These are phyloP conservation scores for Hippasteria phrygiana DNA, from an alignment of 53 echinoderm and acorn worm genomes.

Conservation along the genomic window DNA sequence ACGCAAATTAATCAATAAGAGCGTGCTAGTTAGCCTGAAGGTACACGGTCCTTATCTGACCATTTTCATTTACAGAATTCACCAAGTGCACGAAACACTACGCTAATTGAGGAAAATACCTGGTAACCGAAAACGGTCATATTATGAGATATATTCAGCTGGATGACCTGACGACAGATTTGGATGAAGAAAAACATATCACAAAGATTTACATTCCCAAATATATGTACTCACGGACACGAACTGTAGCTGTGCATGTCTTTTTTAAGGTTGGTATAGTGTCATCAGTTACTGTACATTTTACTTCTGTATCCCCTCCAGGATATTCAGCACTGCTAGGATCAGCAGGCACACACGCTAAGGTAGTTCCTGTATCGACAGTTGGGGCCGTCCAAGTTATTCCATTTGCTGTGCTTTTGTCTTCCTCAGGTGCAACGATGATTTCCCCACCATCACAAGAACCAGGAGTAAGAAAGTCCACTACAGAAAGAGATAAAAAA, in stretches of 20 bases:
- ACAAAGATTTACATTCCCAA: too few species aligned
- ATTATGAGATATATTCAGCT: too few species aligned
- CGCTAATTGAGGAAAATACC: too few species aligned
- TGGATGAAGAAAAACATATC: not conserved
- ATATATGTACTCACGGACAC: not conserved
- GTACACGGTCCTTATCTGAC: too few species aligned
- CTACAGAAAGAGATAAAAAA: not conserved
- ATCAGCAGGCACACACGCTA: not conserved
- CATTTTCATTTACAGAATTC: too few species aligned
- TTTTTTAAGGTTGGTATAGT: not conserved
- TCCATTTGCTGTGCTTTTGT: not conserved
- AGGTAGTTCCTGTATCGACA: too few species aligned
- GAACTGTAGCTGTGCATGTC: not conserved
- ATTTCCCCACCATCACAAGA: not conserved
- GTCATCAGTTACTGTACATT: not conserved
- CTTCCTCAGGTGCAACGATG: not conserved
- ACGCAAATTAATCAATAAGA: too few species aligned
- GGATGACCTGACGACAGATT: not conserved
- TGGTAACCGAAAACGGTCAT: too few species aligned
- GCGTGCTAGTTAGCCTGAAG: too few species aligned
- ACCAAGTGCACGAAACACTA: too few species aligned
- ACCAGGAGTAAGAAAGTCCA: not conserved
- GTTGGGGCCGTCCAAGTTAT: not conserved
- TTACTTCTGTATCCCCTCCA: not conserved
- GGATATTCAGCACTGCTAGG: not conserved